Base-by-base conservation (phyloP, 2,113 vertebrate species). In the Leptobrachium leishanense region DNA sequence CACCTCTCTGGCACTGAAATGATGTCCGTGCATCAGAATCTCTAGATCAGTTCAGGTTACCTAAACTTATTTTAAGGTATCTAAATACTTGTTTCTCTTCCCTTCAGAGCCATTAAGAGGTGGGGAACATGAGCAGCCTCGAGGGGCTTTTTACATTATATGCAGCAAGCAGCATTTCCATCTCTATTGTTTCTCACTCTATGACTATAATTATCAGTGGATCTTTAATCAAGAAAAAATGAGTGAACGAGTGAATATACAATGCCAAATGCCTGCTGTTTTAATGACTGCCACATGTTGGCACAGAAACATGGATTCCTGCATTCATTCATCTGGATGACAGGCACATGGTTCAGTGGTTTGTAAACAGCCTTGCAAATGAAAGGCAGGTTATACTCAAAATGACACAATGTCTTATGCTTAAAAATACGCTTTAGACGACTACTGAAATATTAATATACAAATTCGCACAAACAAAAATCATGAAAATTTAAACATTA, bases 261-360 rank as follows among this genome's bases (percentile, higher is more conserved):
- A 77, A 77, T 77, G 75, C 67, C 53, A 77, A 77, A 68, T 10
- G 41, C 67, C 75, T 77, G 66, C 75, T 77, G 66, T 31, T 77
- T 15, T 69, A 77, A 77, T 77, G 66, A 77, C 39, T 41, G 66
- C 75, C 66, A 77, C 75, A 59, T 76, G 66, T 77, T 77, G 75
- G 75, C 75, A 77, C 66, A 69, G 67, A 70, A 69, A 62, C 63
- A 59, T 69, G 41, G 42, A 69, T 46, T 68, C 13, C 53, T 70
- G 42, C 11, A 41, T 41, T 62, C 75, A 77, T 77, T 77, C 54
- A 77, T 69, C 75, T 77, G 53, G n/a, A 43, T 69, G 66, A 77
- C 66, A 77, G 46, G 42, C 66, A 15, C 55, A 44, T 57, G 42
- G 53, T 15, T 69, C 53, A 44, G 41, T 59, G 54, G 63, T 68